phyloP scores from a whole-genome alignment of 2,888 invertebrate species.

The Hesperia comma region DNA sequence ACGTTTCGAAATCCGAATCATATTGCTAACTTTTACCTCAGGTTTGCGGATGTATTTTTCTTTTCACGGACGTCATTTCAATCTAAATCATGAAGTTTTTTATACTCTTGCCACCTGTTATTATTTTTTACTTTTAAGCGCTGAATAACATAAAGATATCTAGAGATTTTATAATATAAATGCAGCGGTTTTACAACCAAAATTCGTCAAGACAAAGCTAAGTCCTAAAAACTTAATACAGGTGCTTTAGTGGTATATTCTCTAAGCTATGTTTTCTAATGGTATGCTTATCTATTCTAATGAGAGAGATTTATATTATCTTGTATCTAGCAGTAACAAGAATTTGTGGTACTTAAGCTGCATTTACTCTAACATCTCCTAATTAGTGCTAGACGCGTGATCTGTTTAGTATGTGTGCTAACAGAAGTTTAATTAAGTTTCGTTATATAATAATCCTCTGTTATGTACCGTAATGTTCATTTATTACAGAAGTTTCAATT shows the following conservation, averaged over 20 bases:
- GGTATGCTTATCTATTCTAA: constrained; percentile 34
- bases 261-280: constrained; percentile 33
- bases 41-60: neutral
- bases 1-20: constrained; percentile 12
- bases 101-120: too few species aligned
- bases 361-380: constrained; percentile 21
- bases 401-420: neutral
- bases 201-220: neutral
- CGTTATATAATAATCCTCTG: too few species aligned
- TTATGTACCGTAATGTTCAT: too few species aligned
- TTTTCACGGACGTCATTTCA: neutral
- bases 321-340: constrained; percentile 30
- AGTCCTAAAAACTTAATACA: constrained; percentile 3
- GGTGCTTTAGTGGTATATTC: constrained; percentile 4
- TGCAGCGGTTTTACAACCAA: neutral
- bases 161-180: too few species aligned
- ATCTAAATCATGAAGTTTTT: neutral
- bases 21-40: constrained; percentile 3
- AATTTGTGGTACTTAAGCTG: constrained; percentile 23
- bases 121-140: too few species aligned
- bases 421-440: too few species aligned
- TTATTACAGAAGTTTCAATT: too few species aligned
- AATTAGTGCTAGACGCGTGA: constrained; percentile 27
- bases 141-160: too few species aligned
- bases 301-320: constrained; percentile 34